Base-by-base conservation (phyloP, 2,888 invertebrate genomes). In the Hermaeophaga mercurialis region DNA sequence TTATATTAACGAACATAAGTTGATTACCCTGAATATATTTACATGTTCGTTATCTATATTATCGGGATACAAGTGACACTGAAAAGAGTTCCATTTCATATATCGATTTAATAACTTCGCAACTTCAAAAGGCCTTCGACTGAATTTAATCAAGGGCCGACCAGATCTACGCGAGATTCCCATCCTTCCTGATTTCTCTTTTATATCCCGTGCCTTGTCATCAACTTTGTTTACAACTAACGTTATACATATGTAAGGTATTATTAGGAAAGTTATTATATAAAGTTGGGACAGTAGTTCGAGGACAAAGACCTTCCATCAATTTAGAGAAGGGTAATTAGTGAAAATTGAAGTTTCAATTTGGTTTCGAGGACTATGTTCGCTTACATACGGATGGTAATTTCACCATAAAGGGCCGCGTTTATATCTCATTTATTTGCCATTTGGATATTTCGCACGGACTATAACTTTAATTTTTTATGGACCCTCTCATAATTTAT, bases 191-290 rank as follows among this genome's bases (percentile, higher is more conserved):
- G 55, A 48, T 39, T 44, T 49, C 48, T 48, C 44, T 36, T 55
- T 55, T 44, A 55, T 55, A 36, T 48, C 44, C 34, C 17, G 26
- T 34, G 24, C 46, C 48, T 44, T 43, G 44, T 49, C 43, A 55
- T 46, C 43, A 44, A 44, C 34, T 48, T 55, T 55, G 43, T 28
- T 55, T 48, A 55, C 55, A 48, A 49, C 55, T 39, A 39, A 18
- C 39, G 39, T 39, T 19, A 39, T 19, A 39, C 19, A n/a, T 22
- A 39, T 12, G 39, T 39, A n/a, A 19, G 39, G 39, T n/a, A n/a
- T 39, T 39, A 39, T 39, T 39, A 19, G 19, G 39, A 12, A 39
- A 18, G 39, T 39, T 39, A 39, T 39, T 39, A 39, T 22, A 19
- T 12, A n/a, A 39, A 19, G 39, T 39, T 18, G n/a, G 19, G 18